phyloP scores from a whole-genome alignment of 2,888 invertebrate genomes.

The Drosophila peninsularis region DNA sequence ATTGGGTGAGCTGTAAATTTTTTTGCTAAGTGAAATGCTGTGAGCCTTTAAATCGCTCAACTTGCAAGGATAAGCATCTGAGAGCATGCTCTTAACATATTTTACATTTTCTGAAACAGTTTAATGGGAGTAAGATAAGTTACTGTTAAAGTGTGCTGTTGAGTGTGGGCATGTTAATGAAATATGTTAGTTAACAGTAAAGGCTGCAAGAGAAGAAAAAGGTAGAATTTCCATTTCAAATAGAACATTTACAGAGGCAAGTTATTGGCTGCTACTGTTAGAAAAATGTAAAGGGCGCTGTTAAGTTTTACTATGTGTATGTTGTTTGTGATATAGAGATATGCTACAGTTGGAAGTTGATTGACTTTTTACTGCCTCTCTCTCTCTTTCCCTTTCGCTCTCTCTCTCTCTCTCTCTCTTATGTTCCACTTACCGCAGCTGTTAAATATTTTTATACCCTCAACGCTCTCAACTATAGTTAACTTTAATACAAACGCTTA shows the following conservation, averaged over 20 bases:
- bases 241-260: no score
- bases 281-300: no score
- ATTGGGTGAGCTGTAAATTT: constrained; percentile 12
- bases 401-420: no score
- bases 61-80: background rate
- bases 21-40: constrained; percentile 15
- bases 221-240: no score
- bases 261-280: no score
- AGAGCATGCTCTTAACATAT: background rate
- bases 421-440: no score
- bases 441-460: background rate
- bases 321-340: no score
- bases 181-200: background rate
- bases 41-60: constrained; percentile 3
- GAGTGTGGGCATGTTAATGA: background rate
- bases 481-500: background rate
- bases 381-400: no score
- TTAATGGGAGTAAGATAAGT: background rate
- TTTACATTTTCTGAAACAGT: background rate
- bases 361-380: no score
- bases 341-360: no score
- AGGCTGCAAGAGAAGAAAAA: no score
- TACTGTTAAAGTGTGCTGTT: background rate
- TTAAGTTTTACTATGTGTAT: no score
- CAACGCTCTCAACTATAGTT: background rate